Conservation (phyloP, 2,113 vertebrate genomes). For the Cricetomys ansorgei region DNA sequence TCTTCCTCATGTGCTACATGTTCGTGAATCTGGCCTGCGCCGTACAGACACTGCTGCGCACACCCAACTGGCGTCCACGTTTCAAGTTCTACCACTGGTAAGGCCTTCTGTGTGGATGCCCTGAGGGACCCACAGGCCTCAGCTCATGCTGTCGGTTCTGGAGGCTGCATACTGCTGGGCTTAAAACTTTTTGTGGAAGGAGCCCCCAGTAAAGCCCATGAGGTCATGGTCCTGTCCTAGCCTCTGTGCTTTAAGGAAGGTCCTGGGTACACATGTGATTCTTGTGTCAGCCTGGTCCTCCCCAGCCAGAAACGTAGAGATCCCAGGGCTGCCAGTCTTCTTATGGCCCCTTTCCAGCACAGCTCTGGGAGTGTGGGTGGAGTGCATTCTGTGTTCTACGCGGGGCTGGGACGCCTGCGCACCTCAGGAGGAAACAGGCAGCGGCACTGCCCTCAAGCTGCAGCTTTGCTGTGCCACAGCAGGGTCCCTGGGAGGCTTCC, state of each 20-base stretch:
- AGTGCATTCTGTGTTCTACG: neutral
- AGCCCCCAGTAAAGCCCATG: neutral
- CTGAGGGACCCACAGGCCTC: neutral
- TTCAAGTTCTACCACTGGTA: constrained; percentile 98
- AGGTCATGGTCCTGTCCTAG: neutral
- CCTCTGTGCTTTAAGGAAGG: neutral
- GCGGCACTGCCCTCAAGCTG: neutral
- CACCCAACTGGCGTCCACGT: constrained; percentile 98
- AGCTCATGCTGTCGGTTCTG: no score
- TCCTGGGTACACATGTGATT: neutral
- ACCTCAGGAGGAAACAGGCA: neutral
- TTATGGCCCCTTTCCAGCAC: no score
- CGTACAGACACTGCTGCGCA: constrained; percentile 94
- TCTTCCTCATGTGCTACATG: constrained; percentile 99
- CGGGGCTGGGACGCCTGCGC: neutral
- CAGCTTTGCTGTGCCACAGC: no score
- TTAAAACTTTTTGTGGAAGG: neutral
- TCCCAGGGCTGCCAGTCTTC: neutral
- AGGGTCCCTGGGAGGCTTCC: neutral
- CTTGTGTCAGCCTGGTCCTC: neutral
- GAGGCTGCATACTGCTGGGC: neutral
- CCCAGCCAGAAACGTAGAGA: neutral
- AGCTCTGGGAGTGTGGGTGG: neutral
- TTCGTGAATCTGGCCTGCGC: constrained; percentile 98
- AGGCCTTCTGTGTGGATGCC: neutral